Conservation (phyloP, 2,797 vertebrate species). For the Coregonus ussuriensis region DNA sequence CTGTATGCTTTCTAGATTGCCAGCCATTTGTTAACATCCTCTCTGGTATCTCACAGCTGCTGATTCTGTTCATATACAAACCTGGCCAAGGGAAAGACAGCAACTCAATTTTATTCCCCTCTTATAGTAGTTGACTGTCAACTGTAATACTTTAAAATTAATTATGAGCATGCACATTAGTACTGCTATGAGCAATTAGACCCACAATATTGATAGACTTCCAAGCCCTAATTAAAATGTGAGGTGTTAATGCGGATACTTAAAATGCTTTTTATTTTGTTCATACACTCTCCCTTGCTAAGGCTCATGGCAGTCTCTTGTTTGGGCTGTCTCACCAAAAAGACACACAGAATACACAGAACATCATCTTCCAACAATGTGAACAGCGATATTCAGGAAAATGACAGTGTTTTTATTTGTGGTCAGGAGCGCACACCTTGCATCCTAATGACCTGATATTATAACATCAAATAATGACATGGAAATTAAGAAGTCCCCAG, state of each 20-base stretch:
- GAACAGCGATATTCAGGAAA: conserved; percentile 50
- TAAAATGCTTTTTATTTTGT: conserved; percentile 54
- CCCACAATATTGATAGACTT: conserved; percentile 76
- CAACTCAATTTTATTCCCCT: conserved; percentile 36
- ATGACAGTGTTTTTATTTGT: conserved; percentile 25
- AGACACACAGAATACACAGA: conserved; percentile 36
- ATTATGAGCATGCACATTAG: conserved; percentile 83
- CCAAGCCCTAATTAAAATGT: conserved; percentile 76
- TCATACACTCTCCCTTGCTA: conserved; percentile 23
- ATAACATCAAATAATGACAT: conserved; percentile 47
- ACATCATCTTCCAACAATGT: conserved; percentile 52
- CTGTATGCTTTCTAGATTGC: conserved; percentile 43
- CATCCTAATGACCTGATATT: conserved; percentile 45
- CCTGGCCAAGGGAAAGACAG: conserved; percentile 23
- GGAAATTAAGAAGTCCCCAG: conserved; percentile 47
- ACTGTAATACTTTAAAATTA: conserved; percentile 84
- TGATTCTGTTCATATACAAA: conserved; percentile 53
- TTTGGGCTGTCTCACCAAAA: conserved; percentile 23
- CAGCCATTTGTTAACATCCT: conserved; percentile 56
- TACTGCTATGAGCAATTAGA: conserved; percentile 81
- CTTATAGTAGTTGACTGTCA: conserved; percentile 81
- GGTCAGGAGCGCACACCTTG: conserved; percentile 37
- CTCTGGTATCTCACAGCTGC: conserved; percentile 51
- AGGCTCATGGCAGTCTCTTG: conserved; percentile 29
- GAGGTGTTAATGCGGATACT: conserved; percentile 31